phyloP scores from a whole-genome alignment of 2,113 vertebrate species.

The Oriolus oriolus region DNA sequence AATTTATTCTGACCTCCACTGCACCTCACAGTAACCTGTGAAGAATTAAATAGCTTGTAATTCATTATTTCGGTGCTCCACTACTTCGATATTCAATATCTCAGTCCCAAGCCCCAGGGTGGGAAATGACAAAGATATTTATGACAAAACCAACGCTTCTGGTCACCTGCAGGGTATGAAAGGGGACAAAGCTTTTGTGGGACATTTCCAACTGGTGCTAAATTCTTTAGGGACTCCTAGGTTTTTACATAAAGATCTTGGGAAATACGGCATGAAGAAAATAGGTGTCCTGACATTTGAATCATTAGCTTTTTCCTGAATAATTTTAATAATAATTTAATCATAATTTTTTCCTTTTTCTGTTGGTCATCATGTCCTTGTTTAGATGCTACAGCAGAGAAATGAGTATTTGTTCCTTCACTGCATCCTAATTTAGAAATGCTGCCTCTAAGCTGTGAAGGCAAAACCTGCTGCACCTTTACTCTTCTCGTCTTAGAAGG shows the following conservation, averaged over 20 bases:
- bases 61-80: not conserved
- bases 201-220: not conserved
- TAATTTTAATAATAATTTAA: not conserved
- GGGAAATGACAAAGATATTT: not conserved
- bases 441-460: not conserved
- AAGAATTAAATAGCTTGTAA: not conserved
- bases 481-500: not conserved
- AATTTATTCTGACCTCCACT: not conserved
- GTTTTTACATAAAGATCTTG: not conserved
- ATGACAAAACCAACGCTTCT: not conserved
- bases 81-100: rapidly evolving
- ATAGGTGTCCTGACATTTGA: not conserved
- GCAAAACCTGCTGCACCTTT: not conserved
- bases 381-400: not conserved
- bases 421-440: not conserved
- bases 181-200: rapidly evolving
- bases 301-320: not conserved
- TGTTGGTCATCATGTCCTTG: not conserved
- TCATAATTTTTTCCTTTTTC: not conserved
- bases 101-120: not conserved
- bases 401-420: not conserved
- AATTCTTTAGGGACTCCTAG: not conserved
- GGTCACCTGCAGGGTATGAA: rapidly evolving
- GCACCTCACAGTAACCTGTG: not conserved
- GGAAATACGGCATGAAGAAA: not conserved